phyloP scores from a whole-genome alignment of 2,797 vertebrate species.

The Prionace glauca region DNA sequence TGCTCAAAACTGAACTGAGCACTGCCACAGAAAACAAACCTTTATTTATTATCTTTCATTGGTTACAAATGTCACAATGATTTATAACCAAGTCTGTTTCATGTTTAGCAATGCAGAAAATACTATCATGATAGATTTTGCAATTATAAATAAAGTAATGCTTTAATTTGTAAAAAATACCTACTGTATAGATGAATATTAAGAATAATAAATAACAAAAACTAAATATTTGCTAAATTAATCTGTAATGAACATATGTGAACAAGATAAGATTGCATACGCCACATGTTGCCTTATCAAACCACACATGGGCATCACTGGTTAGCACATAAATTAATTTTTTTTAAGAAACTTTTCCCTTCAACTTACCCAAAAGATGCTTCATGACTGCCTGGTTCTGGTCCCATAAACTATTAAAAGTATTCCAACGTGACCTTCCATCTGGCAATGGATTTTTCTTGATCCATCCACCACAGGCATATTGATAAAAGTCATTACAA shows the following conservation, averaged over 20 bases:
- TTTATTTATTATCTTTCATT: not conserved
- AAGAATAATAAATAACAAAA: not conserved
- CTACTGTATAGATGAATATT: not conserved
- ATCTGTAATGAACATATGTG: not conserved
- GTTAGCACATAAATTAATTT: too few relatives aligned
- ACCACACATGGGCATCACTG: not conserved
- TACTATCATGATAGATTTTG: not conserved
- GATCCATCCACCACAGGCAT: conserved; percentile 91
- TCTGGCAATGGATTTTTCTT: conserved; percentile 86
- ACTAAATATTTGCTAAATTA: not conserved
- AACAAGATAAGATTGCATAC: not conserved
- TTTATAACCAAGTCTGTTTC: not conserved
- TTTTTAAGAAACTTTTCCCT: too few relatives aligned
- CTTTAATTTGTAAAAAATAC: not conserved
- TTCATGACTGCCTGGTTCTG: conserved; percentile 95
- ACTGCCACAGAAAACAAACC: not conserved
- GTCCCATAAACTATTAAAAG: conserved; percentile 95
- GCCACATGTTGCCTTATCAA: not conserved
- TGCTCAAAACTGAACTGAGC: not conserved
- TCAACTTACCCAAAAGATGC: conserved; percentile 77
- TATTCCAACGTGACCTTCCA: conserved; percentile 88
- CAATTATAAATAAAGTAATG: not conserved
- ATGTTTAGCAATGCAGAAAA: not conserved
- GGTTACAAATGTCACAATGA: not conserved
- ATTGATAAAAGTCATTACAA: conserved; percentile 95